phyloP scores from a whole-genome alignment of 2,797 vertebrate species.

The Lepus townsendii region DNA sequence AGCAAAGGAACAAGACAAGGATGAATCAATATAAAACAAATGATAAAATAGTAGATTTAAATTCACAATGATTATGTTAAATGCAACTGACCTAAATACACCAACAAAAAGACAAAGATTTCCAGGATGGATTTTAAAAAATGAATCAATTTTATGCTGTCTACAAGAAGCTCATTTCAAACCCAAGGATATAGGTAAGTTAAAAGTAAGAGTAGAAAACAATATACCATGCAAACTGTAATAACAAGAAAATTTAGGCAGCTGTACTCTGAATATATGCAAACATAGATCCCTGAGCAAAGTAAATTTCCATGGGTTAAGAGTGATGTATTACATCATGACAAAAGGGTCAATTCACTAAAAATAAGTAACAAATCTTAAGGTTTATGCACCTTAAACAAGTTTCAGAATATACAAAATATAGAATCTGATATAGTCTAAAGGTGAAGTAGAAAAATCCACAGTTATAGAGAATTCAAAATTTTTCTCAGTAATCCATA shows the following conservation, averaged over 20 bases:
- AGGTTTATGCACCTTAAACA: neutral
- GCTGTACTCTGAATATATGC: neutral
- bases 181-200: neutral
- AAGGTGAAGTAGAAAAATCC: neutral
- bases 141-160: neutral
- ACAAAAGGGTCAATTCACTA: neutral
- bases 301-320: neutral
- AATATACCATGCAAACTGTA: neutral
- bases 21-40: neutral
- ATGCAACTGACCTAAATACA: neutral
- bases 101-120: neutral
- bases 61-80: neutral
- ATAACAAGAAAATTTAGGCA: neutral
- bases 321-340: neutral
- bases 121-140: neutral
- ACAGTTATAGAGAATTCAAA: neutral
- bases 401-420: neutral
- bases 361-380: slow-evolving; percentile 19
- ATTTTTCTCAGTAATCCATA: neutral
- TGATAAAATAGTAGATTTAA: neutral
- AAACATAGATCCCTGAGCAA: neutral
- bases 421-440: slow-evolving; percentile 8
- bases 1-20: slow-evolving; percentile 12
- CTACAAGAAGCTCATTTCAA: neutral
- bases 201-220: neutral